These are phyloP conservation scores for Pollenia labialis DNA, from an alignment of 2,888 invertebrate species.

Conservation along the genomic window DNA sequence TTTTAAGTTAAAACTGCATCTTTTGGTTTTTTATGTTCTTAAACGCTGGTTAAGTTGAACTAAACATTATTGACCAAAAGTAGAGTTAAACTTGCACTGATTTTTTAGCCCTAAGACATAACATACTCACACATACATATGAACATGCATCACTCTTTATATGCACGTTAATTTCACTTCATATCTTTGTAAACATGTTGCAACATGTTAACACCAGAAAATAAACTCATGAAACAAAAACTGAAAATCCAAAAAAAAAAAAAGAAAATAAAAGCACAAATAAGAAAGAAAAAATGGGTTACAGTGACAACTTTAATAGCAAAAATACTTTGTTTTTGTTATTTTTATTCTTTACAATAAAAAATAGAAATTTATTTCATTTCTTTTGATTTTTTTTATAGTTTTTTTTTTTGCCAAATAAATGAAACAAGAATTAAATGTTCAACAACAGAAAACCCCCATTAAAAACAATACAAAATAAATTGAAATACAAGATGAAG, in stretches of 20 bases:
- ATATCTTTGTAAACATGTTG: conserved; percentile 46
- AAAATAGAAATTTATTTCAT: conserved; percentile 36
- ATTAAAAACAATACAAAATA: conserved; percentile 60
- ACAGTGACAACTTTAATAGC: conserved; percentile 68
- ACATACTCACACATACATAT: no score
- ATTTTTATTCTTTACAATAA: conserved; percentile 12
- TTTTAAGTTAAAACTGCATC: no score
- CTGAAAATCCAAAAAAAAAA: not conserved
- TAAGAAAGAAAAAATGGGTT: conserved; percentile 60
- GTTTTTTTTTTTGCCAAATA: conserved; percentile 18
- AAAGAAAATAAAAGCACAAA: not conserved
- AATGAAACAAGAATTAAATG: conserved; percentile 16
- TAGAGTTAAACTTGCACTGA: no score
- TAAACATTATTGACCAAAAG: no score
- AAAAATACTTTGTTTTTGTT: conserved; percentile 33
- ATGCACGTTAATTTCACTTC: conserved; percentile 6
- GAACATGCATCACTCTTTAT: not conserved
- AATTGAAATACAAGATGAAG: conserved; percentile 50
- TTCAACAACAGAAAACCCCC: conserved; percentile 19
- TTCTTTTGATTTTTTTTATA: not conserved
- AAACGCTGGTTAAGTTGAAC: no score
- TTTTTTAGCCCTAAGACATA: no score
- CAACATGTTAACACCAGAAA: conserved; percentile 45
- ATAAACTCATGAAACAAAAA: conserved; percentile 16
- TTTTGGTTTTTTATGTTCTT: no score